These are phyloP conservation scores for Vannuccia rotundouncinata DNA, from an alignment of 2,888 invertebrate genomes.

Conservation along the genomic window DNA sequence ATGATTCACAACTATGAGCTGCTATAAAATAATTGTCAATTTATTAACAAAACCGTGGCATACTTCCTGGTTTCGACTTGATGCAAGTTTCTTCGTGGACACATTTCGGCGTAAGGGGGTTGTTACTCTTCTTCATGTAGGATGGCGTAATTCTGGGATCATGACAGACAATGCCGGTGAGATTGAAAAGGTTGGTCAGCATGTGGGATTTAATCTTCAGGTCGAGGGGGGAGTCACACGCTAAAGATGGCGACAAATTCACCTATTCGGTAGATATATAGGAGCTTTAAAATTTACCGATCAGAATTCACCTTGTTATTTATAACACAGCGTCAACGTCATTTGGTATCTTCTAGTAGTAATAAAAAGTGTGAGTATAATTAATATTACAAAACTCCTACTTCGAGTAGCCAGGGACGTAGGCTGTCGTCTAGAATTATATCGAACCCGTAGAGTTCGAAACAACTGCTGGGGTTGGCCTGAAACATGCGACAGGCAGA, in stretches of 20 bases:
- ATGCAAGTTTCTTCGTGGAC: neutral
- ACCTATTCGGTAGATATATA: no score
- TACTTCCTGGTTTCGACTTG: neutral
- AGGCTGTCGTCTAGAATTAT: constrained; percentile 80
- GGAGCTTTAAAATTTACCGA: no score
- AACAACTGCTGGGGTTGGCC: constrained; percentile 77
- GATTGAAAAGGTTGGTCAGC: constrained; percentile 77
- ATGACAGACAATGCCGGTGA: constrained; percentile 64
- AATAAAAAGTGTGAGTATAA: no score
- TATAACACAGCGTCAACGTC: no score
- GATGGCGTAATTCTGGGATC: no score
- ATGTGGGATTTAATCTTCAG: constrained; percentile 83
- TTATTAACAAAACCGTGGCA: neutral
- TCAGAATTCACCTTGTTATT: no score
- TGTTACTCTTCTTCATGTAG: neutral
- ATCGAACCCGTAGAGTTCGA: constrained; percentile 88
- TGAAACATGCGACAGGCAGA: constrained; percentile 84
- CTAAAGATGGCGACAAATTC: constrained; percentile 30
- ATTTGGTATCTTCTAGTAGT: no score
- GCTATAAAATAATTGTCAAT: neutral
- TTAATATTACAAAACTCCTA: no score
- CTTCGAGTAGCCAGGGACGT: constrained; percentile 90
- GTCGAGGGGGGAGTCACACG: constrained; percentile 82
- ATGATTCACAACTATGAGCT: no score
- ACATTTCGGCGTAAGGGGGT: neutral